Conservation (phyloP, 2,888 invertebrate genomes). For the Phortica okadai region DNA sequence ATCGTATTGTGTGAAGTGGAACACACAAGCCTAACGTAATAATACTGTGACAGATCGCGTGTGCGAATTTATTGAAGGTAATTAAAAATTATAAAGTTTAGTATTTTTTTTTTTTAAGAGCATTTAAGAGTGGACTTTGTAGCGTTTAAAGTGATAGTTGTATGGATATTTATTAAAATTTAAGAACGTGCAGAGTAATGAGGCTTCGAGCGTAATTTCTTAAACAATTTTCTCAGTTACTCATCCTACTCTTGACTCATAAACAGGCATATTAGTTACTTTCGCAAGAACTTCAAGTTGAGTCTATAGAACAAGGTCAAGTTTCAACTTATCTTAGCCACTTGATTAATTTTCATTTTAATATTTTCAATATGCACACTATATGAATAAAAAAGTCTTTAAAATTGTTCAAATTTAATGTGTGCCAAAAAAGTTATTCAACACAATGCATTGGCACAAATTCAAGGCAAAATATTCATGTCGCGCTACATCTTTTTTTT, state of each 20-base stretch:
- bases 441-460: constrained; percentile 17
- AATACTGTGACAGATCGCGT: neutral
- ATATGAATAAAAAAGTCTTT: neutral
- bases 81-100: neutral
- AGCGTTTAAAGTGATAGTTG: neutral
- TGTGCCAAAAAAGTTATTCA: neutral
- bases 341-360: too few species aligned
- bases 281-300: too few species aligned
- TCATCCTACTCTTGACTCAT: too few species aligned
- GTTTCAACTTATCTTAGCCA: too few species aligned
- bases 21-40: neutral
- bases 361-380: too few species aligned
- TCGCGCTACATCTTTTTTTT: neutral
- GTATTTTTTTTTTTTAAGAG: neutral
- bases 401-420: neutral
- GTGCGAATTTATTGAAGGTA: neutral
- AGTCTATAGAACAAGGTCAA: too few species aligned
- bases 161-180: too few species aligned
- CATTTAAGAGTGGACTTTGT: neutral
- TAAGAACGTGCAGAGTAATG: too few species aligned
- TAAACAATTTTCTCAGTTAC: too few species aligned
- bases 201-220: too few species aligned
- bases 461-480: constrained; percentile 21
- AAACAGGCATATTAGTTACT: too few species aligned
- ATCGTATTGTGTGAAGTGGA: neutral